phyloP scores from a whole-genome alignment of 2,888 invertebrate genomes.

The Argyra leucocephala region DNA sequence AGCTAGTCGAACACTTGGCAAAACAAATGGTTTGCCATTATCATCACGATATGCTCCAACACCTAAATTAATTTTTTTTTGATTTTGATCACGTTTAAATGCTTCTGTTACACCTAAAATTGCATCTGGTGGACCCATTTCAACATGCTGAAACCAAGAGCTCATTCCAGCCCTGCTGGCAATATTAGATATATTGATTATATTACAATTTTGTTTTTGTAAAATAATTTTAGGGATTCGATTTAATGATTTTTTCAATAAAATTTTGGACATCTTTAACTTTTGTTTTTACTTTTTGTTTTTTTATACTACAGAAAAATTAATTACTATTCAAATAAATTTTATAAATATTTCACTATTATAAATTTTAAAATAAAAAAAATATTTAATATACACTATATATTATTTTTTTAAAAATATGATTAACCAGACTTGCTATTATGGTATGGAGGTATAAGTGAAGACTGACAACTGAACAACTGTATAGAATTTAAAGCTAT shows the following conservation, averaged over 20 bases:
- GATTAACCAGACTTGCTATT: background rate
- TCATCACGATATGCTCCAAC: constrained; percentile 97
- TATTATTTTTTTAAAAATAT: too few relatives aligned
- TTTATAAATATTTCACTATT: too few relatives aligned
- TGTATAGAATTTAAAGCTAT: too few relatives aligned
- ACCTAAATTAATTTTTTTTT: constrained; percentile 94
- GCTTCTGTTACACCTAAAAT: constrained; percentile 97
- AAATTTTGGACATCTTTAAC: background rate
- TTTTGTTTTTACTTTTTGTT: background rate
- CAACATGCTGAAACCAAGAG: constrained; percentile 79
- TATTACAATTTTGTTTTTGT: background rate
- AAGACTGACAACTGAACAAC: background rate
- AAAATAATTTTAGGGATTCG: background rate
- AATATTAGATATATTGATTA: background rate
- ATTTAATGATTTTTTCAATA: background rate
- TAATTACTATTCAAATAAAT: too few relatives aligned
- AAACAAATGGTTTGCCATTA: constrained; percentile 87
- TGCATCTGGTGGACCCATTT: constrained; percentile 96
- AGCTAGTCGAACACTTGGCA: constrained; percentile 81
- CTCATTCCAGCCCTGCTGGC: constrained; percentile 41
- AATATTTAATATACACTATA: too few relatives aligned
- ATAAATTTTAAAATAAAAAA: too few relatives aligned
- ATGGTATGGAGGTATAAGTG: background rate
- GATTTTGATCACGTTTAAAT: constrained; percentile 77
- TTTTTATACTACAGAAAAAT: too few relatives aligned